Percentiles rank a stretch among this genome's conserved stretches.
phyloP scores from a whole-genome alignment of 1,140 invertebrate genomes.

The Drosophila bocqueti region DNA sequence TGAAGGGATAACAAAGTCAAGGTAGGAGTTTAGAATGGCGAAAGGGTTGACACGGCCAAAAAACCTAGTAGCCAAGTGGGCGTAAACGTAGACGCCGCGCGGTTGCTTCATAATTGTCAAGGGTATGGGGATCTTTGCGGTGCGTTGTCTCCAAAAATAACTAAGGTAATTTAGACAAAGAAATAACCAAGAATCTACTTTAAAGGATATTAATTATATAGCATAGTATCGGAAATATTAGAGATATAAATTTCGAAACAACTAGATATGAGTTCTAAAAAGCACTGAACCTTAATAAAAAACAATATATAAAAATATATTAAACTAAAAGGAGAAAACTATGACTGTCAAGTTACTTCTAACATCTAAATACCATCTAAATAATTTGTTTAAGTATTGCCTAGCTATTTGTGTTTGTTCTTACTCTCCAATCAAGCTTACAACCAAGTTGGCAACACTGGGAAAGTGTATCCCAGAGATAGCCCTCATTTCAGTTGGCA shows the following conservation, averaged over 20 bases:
- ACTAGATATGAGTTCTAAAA: neutral
- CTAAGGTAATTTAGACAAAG: no score
- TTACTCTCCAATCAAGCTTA: neutral
- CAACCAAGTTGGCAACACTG: conserved; percentile 1
- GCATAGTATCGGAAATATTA: no score
- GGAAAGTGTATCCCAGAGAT: conserved; percentile 3
- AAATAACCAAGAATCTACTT: neutral
- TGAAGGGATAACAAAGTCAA: conserved; percentile 46
- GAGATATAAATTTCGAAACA: neutral
- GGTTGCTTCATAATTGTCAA: conserved; percentile 14
- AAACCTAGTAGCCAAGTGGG: conserved; percentile 52
- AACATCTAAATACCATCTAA: no score
- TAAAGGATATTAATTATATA: neutral
- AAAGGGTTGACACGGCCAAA: conserved; percentile 60
- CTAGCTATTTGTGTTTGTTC: no score
- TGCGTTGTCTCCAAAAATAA: neutral
- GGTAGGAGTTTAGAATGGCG: conserved; percentile 13
- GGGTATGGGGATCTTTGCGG: conserved; percentile 1
- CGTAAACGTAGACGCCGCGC: conserved; percentile 56
- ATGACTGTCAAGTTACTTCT: no score
- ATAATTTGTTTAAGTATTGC: no score
- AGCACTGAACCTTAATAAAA: no score
- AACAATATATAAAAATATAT: no score
- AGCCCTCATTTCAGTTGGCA: conserved; percentile 22
- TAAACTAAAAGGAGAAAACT: no score